phyloP scores from a whole-genome alignment of 2,113 vertebrate species.

The Sclerurus mexicanus region DNA sequence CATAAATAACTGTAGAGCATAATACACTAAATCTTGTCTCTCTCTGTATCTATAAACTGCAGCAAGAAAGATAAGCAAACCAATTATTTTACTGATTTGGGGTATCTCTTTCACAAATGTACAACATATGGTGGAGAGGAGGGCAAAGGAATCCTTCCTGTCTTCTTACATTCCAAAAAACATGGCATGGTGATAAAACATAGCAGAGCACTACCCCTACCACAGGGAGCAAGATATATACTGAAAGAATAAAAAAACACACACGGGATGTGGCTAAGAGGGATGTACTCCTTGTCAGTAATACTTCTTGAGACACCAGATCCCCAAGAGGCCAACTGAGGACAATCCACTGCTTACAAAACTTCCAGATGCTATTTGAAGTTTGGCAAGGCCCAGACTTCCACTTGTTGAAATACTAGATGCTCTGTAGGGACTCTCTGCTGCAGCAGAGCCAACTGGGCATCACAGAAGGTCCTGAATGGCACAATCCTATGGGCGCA shows the following conservation, averaged over 20 bases:
- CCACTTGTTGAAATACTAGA: neutral
- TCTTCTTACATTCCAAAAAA: neutral
- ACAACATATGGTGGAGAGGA: neutral
- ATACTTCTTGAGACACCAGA: neutral
- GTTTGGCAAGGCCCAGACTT: neutral
- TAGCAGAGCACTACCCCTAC: neutral
- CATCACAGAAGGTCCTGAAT: neutral
- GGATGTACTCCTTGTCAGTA: neutral
- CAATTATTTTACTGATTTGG: neutral
- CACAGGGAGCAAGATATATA: neutral
- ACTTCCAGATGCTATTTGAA: neutral
- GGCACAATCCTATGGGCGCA: fast-evolving
- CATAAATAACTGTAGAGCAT: neutral
- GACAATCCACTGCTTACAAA: neutral
- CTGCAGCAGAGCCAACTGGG: neutral
- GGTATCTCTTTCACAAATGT: neutral
- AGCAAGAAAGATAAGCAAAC: neutral
- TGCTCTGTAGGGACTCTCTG: neutral
- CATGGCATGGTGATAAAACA: neutral
- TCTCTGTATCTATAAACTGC: neutral
- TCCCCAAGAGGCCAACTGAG: neutral
- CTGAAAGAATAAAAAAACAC: neutral
- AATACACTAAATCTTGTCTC: neutral
- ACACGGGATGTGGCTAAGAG: neutral
- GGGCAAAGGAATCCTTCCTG: neutral